Percentiles rank a stretch among this genome's conserved stretches.
Conservation (phyloP, 2,797 vertebrate species). For the Kryptolebias ocellatus region DNA sequence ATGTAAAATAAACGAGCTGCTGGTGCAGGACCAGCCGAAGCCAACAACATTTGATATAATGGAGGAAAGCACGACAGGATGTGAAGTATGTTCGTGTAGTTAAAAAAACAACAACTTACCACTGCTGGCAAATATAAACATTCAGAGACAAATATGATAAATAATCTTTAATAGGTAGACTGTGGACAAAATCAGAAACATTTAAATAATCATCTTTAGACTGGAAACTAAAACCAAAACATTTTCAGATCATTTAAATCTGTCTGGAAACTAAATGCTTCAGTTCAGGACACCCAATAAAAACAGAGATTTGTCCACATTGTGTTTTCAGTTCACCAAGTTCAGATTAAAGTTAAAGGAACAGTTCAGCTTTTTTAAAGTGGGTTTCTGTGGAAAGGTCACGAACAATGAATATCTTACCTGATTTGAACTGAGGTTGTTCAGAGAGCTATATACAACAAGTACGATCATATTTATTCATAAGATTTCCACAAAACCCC, state of each 20-base stretch:
- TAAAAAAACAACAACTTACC: background rate
- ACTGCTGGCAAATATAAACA: background rate
- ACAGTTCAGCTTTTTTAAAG: background rate
- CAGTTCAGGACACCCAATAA: background rate
- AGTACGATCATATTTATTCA: too few species aligned
- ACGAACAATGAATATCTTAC: too few species aligned
- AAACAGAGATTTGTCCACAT: background rate
- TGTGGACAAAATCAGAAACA: background rate
- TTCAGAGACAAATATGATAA: too few species aligned
- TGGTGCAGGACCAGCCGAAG: background rate
- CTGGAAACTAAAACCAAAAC: too few species aligned
- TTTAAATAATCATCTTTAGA: too few species aligned
- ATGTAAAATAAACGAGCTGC: background rate
- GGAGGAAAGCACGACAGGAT: slow-evolving; percentile 16
- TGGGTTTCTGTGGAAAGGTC: too few species aligned
- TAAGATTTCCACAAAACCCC: too few species aligned
- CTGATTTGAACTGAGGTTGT: too few species aligned
- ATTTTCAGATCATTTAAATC: background rate
- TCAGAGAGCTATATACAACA: too few species aligned
- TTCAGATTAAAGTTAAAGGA: background rate
- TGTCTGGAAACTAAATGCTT: background rate
- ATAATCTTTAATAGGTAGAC: background rate
- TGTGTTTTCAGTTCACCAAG: background rate
- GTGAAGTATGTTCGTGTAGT: background rate
- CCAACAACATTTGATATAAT: too few species aligned